Evolutionary conservation across 2,888 invertebrate species (phyloP), one percentile per base, ranked within the genome.

Genomic region (Laothoe populi): DNA sequence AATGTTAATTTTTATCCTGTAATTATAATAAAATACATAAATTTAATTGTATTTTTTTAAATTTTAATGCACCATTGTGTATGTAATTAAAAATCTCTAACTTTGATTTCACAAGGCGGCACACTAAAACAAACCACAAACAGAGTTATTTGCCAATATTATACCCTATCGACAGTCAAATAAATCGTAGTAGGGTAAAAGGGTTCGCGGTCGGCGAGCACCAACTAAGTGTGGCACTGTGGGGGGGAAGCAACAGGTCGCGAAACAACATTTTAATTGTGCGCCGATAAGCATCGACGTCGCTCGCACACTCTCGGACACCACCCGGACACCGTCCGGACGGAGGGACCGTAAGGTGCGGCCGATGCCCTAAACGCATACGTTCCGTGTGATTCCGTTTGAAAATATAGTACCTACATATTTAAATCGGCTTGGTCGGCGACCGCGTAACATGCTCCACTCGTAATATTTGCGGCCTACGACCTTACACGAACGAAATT

Each of bases 261-360:
- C 91, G 85, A 89, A 90, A 88, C 86, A 87, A 87, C 83, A 82
- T 83, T 90, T 89, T 91, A 91, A 92, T 91, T 91, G 90, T 87
- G 73, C 78, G 72, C 77, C 81, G 91, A 91, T 91, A 90, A 88
- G 78, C 84, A 91, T 90, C 91, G 86, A 78, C 87, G 84, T 84
- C 87, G 73, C 88, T 61, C 70, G 19, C 19, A 44, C 44, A 19
- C 44, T 8, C 44, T 44, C 74, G 70, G 70, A 71, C 70, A 79
- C 74, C 69, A 70, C 76, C 79, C 53, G 53, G 53, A 53, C 53
- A 31, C 16, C 35, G 53, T 10, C 31, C 53, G 31, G 16, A 31
- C 49, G 49, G 44, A 26, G 31, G 16, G 19, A 31, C 53, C 16
- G 53, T 53, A 53, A 82, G 72, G 88, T 84, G 81, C 91, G 90